Percentiles rank a stretch among this genome's conserved stretches.
phyloP scores from a whole-genome alignment of 2,797 vertebrate species.

The Hyperoplus lanceolatus region DNA sequence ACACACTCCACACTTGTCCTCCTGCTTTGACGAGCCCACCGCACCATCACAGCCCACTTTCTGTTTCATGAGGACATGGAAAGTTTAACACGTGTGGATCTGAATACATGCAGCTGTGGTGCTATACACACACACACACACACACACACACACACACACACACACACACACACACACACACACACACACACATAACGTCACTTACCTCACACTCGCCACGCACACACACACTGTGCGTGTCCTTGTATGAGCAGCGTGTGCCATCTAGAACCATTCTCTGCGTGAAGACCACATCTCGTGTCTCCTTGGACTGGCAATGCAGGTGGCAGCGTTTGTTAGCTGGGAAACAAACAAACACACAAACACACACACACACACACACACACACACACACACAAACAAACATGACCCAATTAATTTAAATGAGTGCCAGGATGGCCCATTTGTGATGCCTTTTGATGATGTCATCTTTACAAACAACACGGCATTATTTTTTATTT shows the following conservation, averaged over 20 bases:
- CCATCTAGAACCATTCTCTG: slow-evolving; percentile 92
- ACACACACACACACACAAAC: slow-evolving; percentile 20
- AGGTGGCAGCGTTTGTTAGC: slow-evolving; percentile 96
- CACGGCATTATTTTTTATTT: slow-evolving; percentile 17
- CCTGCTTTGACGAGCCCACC: slow-evolving; percentile 93
- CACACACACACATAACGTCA: background rate
- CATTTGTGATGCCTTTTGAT: background rate
- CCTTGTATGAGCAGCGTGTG: slow-evolving; percentile 97
- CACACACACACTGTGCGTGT: slow-evolving; percentile 94
- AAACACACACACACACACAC: too few relatives aligned
- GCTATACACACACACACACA: background rate
- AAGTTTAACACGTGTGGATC: slow-evolving; percentile 21
- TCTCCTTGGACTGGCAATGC: slow-evolving; percentile 94
- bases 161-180: background rate
- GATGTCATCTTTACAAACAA: slow-evolving; percentile 40
- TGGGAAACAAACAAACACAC: slow-evolving; percentile 72
- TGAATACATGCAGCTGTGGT: background rate
- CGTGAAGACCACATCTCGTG: slow-evolving; percentile 90
- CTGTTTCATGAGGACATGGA: slow-evolving; percentile 77
- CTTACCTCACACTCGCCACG: slow-evolving; percentile 94
- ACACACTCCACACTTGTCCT: slow-evolving; percentile 97
- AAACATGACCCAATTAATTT: slow-evolving; percentile 12
- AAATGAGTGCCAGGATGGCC: background rate
- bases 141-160: background rate
- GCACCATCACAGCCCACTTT: slow-evolving; percentile 96